Evolutionary conservation across 2,797 vertebrate species (phyloP).

Genomic region (Chrysocyon brachyurus): DNA sequence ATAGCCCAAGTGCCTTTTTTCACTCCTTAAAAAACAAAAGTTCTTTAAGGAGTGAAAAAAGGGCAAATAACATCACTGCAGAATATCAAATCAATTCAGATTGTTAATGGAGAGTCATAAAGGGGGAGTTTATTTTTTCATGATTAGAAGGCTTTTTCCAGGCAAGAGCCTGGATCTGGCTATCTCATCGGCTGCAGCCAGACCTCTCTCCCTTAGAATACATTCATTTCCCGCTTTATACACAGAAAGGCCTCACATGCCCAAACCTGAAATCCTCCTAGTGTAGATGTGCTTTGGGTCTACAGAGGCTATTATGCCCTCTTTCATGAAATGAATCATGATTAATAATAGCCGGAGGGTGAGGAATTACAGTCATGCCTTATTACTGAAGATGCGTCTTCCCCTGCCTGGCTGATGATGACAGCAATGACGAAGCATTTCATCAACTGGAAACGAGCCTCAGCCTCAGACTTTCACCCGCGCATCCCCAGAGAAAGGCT

Average conservation of each 20-base stretch:
- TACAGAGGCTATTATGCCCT: conserved; percentile 70
- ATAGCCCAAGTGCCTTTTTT: neutral
- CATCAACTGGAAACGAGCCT: conserved; percentile 71
- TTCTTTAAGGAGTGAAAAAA: neutral
- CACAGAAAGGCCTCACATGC: neutral
- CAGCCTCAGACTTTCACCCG: conserved; percentile 80
- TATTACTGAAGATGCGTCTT: conserved; percentile 83
- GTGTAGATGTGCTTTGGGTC: conserved; percentile 81
- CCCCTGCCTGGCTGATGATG: conserved; percentile 74
- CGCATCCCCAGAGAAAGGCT: neutral
- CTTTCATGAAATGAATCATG: conserved; percentile 84
- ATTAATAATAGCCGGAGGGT: conserved; percentile 86
- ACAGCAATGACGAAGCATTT: conserved; percentile 82
- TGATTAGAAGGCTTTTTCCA: neutral
- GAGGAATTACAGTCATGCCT: conserved; percentile 85
- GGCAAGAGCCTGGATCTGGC: neutral
- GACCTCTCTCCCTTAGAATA: neutral
- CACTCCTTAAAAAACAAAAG: no score
- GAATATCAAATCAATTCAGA: conserved; percentile 4
- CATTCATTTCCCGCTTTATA: conserved; percentile 61
- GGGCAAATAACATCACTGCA: neutral
- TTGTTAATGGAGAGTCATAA: conserved; percentile 17
- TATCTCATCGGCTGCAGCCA: conserved; percentile 3
- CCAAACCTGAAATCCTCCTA: conserved; percentile 71
- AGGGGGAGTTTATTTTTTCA: neutral